Evolutionary conservation across 2,113 vertebrate genomes (phyloP).

Genomic region (Eulacestoma nigropectus): DNA sequence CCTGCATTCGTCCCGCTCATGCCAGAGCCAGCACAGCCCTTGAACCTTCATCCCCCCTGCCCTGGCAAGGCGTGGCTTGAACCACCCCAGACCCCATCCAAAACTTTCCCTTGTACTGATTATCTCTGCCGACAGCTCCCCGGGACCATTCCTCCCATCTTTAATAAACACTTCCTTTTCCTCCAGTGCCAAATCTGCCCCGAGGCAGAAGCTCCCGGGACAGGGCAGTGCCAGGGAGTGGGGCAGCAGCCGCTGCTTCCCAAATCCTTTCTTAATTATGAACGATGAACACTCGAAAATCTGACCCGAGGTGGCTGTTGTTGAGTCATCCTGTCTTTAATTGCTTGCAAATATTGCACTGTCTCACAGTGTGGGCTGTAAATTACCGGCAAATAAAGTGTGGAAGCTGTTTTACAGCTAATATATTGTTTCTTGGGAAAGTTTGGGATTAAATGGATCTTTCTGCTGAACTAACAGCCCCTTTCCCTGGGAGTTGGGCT

Average conservation of each 20-base stretch:
- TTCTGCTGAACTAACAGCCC: background rate
- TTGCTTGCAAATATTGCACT: conserved; percentile 45
- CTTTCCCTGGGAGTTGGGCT: background rate
- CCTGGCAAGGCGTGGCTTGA: background rate
- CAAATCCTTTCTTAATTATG: background rate
- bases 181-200: background rate
- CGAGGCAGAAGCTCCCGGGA: background rate
- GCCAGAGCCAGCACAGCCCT: background rate
- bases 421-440: background rate
- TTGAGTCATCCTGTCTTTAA: conserved; percentile 49
- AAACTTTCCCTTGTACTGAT: too few relatives aligned
- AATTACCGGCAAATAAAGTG: conserved; percentile 40
- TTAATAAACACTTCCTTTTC: background rate
- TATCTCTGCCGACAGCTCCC: background rate
- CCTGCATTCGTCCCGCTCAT: fast-evolving
- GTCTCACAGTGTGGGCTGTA: conserved; percentile 36
- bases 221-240: background rate
- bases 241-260: background rate
- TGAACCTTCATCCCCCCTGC: background rate
- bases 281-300: background rate
- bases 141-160: background rate
- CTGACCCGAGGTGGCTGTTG: conserved; percentile 11
- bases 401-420: conserved; percentile 15
- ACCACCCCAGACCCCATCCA: background rate
- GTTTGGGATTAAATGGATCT: background rate